Conservation (phyloP, 2,113 vertebrate species). For the Struthio camelus region DNA sequence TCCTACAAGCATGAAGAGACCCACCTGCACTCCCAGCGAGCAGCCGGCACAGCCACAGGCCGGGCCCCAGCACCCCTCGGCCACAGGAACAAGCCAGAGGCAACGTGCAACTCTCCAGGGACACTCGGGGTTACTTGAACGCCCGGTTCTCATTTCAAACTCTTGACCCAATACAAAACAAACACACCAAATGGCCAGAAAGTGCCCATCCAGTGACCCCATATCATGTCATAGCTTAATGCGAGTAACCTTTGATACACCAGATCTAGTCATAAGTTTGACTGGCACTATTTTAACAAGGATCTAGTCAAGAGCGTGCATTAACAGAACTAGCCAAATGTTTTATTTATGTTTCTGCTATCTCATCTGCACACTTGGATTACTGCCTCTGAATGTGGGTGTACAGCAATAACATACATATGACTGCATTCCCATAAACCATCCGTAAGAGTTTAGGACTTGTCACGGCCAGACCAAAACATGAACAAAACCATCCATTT, state of each 20-base stretch:
- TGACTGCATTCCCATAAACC: conserved; percentile 30
- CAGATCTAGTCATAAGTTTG: background rate
- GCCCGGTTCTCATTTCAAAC: background rate
- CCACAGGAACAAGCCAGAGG: background rate
- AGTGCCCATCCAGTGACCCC: background rate
- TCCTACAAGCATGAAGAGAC: background rate
- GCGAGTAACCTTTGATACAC: background rate
- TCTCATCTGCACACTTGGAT: conserved; percentile 16
- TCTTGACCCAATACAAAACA: conserved; percentile 5
- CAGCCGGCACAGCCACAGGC: background rate
- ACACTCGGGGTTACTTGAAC: background rate
- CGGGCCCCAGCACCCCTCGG: background rate
- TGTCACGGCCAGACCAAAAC: background rate
- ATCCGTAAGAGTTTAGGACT: background rate
- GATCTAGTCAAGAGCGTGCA: background rate
- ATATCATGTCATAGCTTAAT: accelerated
- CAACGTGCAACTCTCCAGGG: background rate
- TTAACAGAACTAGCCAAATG: background rate
- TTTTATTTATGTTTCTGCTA: conserved; percentile 19
- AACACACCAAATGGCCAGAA: background rate
- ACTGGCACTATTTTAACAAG: conserved; percentile 7
- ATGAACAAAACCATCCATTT: background rate
- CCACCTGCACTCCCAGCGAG: background rate
- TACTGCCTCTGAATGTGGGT: conserved; percentile 5
- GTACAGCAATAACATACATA: conserved; percentile 34